A percentile compares a stretch with the other conserved stretches of the same genome.
phyloP scores from a whole-genome alignment of 2,888 invertebrate species.

The Erebia aethiops region DNA sequence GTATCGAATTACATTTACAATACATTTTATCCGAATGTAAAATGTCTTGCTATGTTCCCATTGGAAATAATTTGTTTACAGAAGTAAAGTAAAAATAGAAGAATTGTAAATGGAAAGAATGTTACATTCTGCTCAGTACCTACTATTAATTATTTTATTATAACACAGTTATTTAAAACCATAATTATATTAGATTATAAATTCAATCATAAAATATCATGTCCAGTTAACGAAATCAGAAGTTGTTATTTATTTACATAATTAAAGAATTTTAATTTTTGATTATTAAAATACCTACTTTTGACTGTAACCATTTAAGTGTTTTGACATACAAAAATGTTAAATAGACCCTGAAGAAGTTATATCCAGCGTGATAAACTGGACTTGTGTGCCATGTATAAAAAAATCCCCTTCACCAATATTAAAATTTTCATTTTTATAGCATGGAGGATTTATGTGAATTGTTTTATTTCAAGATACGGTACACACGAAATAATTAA shows the following conservation, averaged over 20 bases:
- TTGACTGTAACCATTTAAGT: neutral
- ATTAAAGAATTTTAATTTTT: constrained; percentile 8
- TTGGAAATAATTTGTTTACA: constrained; percentile 10
- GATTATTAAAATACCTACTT: neutral
- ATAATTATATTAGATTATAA: neutral
- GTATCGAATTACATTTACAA: constrained; percentile 5
- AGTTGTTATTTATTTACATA: constrained; percentile 12
- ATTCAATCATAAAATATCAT: neutral
- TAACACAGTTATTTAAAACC: neutral
- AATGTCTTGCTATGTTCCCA: constrained; percentile 14
- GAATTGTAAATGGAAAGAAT: constrained; percentile 6
- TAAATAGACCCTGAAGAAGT: neutral
- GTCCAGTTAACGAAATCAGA: neutral
- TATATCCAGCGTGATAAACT: constrained; percentile 21
- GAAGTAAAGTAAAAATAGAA: neutral
- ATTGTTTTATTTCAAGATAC: constrained; percentile 9
- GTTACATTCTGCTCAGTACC: neutral
- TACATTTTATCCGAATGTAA: neutral
- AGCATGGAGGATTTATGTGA: constrained; percentile 1
- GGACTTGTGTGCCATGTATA: constrained; percentile 34
- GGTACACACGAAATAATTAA: constrained; percentile 26
- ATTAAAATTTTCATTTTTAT: constrained; percentile 7
- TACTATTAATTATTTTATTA: too few species aligned
- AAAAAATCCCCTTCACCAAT: constrained; percentile 3
- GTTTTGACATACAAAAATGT: too few species aligned